A percentile compares a stretch with the other conserved stretches of the same genome.
Evolutionary conservation across 1,140 invertebrate species (phyloP).

Genomic region (Pinna nobilis): DNA sequence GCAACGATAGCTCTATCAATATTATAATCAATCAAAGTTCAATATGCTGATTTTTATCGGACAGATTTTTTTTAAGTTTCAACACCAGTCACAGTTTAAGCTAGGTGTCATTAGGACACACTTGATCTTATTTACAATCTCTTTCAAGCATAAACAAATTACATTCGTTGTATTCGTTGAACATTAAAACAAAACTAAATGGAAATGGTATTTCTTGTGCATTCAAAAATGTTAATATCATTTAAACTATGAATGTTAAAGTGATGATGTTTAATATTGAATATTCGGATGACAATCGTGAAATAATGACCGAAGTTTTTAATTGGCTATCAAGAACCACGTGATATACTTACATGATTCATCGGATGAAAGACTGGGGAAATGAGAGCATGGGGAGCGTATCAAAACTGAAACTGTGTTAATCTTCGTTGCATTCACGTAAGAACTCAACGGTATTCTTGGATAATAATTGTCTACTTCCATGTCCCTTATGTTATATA

Average conservation of each 20-base stretch:
- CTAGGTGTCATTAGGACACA: too few species aligned
- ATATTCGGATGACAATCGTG: neutral
- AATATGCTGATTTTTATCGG: too few species aligned
- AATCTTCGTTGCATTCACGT: conserved; percentile 12
- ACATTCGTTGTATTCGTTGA: too few species aligned
- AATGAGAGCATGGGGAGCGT: conserved; percentile 30
- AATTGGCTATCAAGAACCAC: too few species aligned
- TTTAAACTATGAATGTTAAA: neutral
- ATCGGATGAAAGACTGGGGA: conserved; percentile 40
- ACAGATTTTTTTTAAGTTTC: too few species aligned
- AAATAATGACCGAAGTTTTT: neutral
- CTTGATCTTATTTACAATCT: too few species aligned
- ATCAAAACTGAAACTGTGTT: conserved; percentile 23
- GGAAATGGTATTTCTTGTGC: neutral
- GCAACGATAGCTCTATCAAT: too few species aligned
- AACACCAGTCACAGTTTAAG: too few species aligned
- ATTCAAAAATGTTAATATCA: neutral
- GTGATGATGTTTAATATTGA: neutral
- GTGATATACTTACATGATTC: conserved; percentile 57
- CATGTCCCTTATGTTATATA: conserved; percentile 50
- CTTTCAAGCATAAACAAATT: too few species aligned
- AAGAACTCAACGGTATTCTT: neutral
- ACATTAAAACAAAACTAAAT: too few species aligned
- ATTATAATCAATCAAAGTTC: too few species aligned
- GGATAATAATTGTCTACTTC: conserved; percentile 18